Conservation (phyloP, 1,140 invertebrate genomes). For the Periplaneta americana region DNA sequence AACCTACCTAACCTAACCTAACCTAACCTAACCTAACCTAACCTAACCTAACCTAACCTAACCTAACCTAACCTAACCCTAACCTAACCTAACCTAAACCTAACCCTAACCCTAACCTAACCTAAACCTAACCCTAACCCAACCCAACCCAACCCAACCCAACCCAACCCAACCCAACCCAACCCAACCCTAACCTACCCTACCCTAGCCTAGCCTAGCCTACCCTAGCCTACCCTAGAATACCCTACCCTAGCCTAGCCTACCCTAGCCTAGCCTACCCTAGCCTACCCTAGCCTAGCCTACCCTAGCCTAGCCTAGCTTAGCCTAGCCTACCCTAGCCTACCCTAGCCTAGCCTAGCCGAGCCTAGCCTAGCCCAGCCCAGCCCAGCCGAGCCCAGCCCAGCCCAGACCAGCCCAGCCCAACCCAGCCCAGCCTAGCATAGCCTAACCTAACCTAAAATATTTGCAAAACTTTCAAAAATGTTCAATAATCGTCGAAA, state of each 20-base stretch:
- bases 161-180: slow-evolving; percentile 21
- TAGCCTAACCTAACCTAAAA: background rate
- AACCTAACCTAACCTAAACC: too few relatives aligned
- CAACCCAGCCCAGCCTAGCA: background rate
- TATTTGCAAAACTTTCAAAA: too few relatives aligned
- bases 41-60: slow-evolving; percentile 22
- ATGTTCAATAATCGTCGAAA: too few relatives aligned
- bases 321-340: background rate
- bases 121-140: too few relatives aligned
- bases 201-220: slow-evolving; percentile 11
- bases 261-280: slow-evolving; percentile 17
- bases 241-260: background rate
- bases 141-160: too few relatives aligned
- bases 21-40: slow-evolving; percentile 20
- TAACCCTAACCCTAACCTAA: too few relatives aligned
- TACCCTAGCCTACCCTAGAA: background rate
- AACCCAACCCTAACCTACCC: too few relatives aligned
- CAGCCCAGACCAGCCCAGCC: background rate
- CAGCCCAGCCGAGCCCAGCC: background rate
- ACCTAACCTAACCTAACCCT: too few relatives aligned
- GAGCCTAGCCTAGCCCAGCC: background rate
- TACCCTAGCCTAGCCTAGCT: background rate
- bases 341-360: background rate
- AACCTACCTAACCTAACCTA: too few relatives aligned
- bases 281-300: background rate